Evolutionary conservation across 2,888 invertebrate species (phyloP).

Genomic region (Acleris sparsana): DNA sequence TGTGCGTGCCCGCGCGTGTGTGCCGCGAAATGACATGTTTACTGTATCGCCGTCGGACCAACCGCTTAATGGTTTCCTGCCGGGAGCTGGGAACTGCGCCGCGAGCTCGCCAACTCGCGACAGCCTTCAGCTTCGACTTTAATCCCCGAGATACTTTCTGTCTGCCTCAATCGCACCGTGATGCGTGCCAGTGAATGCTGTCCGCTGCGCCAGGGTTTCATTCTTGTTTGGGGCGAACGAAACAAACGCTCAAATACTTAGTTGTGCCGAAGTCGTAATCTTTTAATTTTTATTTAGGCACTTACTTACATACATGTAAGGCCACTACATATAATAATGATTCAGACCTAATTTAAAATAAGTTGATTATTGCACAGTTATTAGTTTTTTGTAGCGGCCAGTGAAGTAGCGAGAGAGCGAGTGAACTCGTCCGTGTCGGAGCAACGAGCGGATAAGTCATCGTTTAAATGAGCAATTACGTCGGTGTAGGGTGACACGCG

Average conservation of each 20-base stretch:
- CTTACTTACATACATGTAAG: no score
- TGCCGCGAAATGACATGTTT: slow-evolving; percentile 35
- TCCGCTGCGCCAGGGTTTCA: no score
- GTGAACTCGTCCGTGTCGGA: slow-evolving; percentile 5
- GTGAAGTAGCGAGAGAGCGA: not conserved
- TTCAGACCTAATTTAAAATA: no score
- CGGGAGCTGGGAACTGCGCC: slow-evolving; percentile 27
- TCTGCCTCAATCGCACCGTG: no score
- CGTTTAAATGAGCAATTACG: slow-evolving; percentile 33
- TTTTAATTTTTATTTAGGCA: no score
- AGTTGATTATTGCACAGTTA: not conserved
- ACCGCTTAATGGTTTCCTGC: slow-evolving; percentile 35
- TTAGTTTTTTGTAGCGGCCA: slow-evolving; percentile 9
- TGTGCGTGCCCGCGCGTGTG: slow-evolving; percentile 13
- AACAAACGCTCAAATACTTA: no score
- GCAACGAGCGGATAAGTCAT: slow-evolving; percentile 16
- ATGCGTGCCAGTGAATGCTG: no score
- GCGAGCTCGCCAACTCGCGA: not conserved
- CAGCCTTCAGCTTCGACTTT: not conserved
- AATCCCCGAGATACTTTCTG: not conserved
- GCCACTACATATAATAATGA: no score
- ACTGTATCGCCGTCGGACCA: slow-evolving; percentile 34
- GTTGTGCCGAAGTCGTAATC: not conserved
- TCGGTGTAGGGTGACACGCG: slow-evolving; percentile 36
- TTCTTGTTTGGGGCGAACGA: no score